These are phyloP conservation scores for Urocitellus parryii DNA, from an alignment of 2,113 vertebrate species.

Conservation along the genomic window DNA sequence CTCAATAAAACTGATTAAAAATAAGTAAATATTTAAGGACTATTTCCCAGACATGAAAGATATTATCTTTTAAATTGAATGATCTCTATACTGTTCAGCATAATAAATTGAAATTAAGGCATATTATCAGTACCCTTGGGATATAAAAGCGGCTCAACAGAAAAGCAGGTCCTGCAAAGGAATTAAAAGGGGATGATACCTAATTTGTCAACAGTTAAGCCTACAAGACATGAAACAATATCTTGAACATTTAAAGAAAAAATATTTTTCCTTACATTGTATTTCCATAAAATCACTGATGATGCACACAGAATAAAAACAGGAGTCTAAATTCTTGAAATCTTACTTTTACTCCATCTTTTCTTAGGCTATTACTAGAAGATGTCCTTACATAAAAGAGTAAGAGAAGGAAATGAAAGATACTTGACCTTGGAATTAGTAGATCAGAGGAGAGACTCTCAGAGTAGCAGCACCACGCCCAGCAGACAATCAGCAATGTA, in stretches of 20 bases:
- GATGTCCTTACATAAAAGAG: neutral
- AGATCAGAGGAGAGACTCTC: neutral
- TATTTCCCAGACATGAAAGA: neutral
- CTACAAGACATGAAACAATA: neutral
- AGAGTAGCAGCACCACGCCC: too few species aligned
- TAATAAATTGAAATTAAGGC: neutral
- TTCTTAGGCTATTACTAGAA: neutral
- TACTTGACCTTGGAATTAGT: neutral
- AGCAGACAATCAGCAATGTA: neutral
- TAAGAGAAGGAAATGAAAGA: neutral
- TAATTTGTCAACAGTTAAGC: neutral
- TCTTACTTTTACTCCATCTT: neutral
- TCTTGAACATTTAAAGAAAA: neutral
- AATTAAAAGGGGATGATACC: neutral
- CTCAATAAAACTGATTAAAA: neutral
- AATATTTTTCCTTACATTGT: neutral
- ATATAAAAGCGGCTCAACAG: neutral
- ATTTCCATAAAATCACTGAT: neutral
- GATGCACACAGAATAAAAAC: neutral
- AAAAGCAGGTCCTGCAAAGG: neutral
- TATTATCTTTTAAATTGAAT: neutral
- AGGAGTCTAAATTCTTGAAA: neutral
- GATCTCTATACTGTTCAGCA: neutral
- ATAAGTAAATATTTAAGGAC: neutral
- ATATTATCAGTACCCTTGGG: neutral